Conservation (phyloP, 2,113 vertebrate species). For the Orthonyx spaldingii region DNA sequence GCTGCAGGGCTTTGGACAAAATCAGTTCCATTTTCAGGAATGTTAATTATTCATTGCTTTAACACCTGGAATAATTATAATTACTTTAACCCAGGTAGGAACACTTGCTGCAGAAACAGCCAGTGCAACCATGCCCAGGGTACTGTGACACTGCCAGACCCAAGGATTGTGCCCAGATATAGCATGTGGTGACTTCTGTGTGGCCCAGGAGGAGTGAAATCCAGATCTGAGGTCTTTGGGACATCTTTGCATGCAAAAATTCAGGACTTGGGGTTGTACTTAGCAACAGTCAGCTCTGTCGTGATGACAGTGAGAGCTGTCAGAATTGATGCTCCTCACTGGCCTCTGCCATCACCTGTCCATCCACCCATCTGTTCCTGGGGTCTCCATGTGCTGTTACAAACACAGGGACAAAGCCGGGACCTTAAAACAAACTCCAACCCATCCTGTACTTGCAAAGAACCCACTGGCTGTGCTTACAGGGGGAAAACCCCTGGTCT, state of each 20-base stretch:
- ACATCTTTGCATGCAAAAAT: not conserved
- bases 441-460: not conserved
- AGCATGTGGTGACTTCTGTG: not conserved
- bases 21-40: not conserved
- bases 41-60: not conserved
- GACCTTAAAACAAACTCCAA: not conserved
- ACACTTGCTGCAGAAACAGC: not conserved
- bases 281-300: not conserved
- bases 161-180: accelerated
- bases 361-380: not conserved
- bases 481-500: not conserved
- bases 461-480: not conserved
- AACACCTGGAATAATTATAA: not conserved
- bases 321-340: not conserved
- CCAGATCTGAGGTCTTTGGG: not conserved
- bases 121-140: not conserved
- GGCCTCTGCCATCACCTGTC: not conserved
- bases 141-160: not conserved
- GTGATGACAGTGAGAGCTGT: not conserved
- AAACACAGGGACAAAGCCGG: not conserved
- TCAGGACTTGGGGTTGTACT: not conserved
- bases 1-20: not conserved
- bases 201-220: not conserved
- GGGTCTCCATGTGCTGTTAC: not conserved
- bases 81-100: not conserved